Evolutionary conservation across 2,113 vertebrate genomes (phyloP).

Genomic region (Polypterus senegalus): DNA sequence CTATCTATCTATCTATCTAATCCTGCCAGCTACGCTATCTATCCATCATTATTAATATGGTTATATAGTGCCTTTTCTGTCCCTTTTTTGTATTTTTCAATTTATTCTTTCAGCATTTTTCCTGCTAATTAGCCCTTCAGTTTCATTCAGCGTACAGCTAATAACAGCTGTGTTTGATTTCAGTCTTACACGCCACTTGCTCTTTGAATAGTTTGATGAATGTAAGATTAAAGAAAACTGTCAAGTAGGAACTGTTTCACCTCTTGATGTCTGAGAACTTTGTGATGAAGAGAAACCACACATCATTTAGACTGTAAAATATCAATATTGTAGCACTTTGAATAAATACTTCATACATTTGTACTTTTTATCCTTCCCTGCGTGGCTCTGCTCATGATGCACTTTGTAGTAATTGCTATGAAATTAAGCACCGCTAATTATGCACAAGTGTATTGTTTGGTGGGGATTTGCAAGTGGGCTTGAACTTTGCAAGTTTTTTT

Average conservation of each 20-base stretch:
- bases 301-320: background rate
- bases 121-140: conserved; percentile 18
- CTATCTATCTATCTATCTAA: too few species aligned
- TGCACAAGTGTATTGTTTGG: too few species aligned
- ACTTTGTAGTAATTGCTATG: too few species aligned
- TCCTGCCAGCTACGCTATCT: too few species aligned
- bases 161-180: conserved; percentile 27
- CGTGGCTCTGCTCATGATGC: too few species aligned
- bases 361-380: background rate
- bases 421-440: too few species aligned
- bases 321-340: background rate
- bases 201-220: conserved; percentile 6
- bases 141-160: conserved; percentile 19
- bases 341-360: background rate
- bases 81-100: conserved; percentile 7
- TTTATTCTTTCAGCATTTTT: conserved; percentile 15
- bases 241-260: background rate
- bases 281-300: background rate
- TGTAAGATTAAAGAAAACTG: background rate
- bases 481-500: too few species aligned
- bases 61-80: too few species aligned
- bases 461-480: too few species aligned
- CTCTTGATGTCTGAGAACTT: background rate
- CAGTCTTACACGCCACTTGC: conserved; percentile 27
- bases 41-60: too few species aligned